Conservation (phyloP, 2,797 vertebrate species). For the Sebastes goodei region DNA sequence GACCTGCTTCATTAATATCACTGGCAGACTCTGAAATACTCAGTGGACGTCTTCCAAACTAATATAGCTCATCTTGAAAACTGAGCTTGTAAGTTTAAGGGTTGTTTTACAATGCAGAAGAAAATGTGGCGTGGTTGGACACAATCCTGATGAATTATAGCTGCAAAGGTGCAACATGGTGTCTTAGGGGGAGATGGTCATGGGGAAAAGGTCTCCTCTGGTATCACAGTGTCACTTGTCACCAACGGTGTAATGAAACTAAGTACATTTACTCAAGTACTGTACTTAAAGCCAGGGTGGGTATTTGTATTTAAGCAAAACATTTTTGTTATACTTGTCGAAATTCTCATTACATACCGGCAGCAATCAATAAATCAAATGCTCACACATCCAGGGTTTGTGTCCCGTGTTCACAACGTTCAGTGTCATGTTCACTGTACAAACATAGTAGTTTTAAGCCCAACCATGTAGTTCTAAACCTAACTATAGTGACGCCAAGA, state of each 20-base stretch:
- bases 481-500: no score
- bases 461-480: no score
- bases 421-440: no score
- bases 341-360: not conserved
- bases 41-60: conserved; percentile 24
- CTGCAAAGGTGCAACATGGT: not conserved
- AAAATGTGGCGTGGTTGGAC: not conserved
- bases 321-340: not conserved
- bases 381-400: not conserved
- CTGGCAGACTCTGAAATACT: conserved; percentile 18
- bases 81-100: conserved; percentile 5
- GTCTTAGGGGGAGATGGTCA: not conserved
- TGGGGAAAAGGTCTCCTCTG: not conserved
- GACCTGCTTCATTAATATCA: conserved; percentile 38
- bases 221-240: not conserved
- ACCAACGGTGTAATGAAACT: not conserved
- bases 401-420: no score
- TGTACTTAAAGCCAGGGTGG: no score
- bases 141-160: not conserved
- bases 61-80: conserved; percentile 14
- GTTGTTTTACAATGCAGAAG: not conserved
- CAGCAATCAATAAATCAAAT: not conserved
- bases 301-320: not conserved
- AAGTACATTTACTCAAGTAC: not conserved
- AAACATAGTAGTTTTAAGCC: no score